Evolutionary conservation across 2,797 vertebrate species (phyloP).

Genomic region (Diceros bicornis): DNA sequence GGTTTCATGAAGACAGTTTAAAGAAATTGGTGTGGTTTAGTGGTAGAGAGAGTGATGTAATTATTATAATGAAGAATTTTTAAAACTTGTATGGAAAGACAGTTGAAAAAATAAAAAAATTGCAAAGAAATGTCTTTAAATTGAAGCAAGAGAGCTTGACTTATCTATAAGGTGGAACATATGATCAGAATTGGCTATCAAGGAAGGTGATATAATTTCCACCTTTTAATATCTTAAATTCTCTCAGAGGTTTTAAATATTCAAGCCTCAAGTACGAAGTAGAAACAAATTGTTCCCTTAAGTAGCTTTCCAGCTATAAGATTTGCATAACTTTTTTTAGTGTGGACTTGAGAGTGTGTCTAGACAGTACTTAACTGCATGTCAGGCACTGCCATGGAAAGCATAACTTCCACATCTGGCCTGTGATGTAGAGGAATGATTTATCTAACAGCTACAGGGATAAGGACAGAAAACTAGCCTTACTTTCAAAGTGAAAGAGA

Average conservation of each 20-base stretch:
- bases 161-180: constrained; percentile 53
- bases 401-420: not conserved
- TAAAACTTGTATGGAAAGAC: not conserved
- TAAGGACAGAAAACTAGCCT: not conserved
- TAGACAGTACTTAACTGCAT: not conserved
- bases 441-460: not conserved
- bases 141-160: not conserved
- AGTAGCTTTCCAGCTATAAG: not conserved
- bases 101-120: constrained; percentile 1
- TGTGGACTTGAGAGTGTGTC: not conserved
- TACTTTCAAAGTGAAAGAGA: constrained; percentile 25
- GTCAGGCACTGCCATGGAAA: not conserved
- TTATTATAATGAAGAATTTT: constrained; percentile 35
- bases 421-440: not conserved
- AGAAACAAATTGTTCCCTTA: not conserved
- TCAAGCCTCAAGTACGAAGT: not conserved
- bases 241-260: not conserved
- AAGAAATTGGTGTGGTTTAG: not conserved
- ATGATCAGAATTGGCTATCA: constrained; percentile 65
- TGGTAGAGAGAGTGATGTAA: not conserved
- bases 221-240: not conserved
- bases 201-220: not conserved
- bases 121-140: not conserved
- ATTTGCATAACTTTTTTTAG: not conserved
- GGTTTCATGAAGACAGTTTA: not conserved